Evolutionary conservation across 1,140 invertebrate species (phyloP).

Genomic region (Phocides pigmalion): DNA sequence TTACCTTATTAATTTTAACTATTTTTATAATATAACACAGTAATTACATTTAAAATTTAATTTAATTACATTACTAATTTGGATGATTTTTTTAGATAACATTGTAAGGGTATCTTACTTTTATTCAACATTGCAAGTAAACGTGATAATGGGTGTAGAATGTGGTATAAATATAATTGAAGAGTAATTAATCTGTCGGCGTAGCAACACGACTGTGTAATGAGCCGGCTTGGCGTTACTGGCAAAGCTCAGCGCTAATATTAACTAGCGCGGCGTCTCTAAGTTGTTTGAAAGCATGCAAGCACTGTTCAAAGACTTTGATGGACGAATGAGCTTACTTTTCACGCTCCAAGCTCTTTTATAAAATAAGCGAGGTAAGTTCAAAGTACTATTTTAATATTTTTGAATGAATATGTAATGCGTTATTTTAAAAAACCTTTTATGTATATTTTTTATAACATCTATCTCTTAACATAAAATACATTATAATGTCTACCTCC

Average conservation of each 20-base stretch:
- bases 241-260: constrained; percentile 6
- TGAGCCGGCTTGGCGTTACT: neutral
- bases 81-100: too few relatives aligned
- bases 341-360: constrained; percentile 1
- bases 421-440: neutral
- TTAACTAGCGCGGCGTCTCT: constrained; percentile 11
- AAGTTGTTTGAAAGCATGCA: constrained; percentile 8
- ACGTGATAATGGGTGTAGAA: neutral
- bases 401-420: too few relatives aligned
- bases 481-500: too few relatives aligned
- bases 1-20: too few relatives aligned
- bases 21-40: too few relatives aligned
- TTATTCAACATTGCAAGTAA: neutral
- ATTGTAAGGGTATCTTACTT: too few relatives aligned
- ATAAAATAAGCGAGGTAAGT: neutral
- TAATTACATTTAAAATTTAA: too few relatives aligned
- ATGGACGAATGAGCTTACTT: constrained; percentile 12
- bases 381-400: too few relatives aligned
- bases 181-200: constrained; percentile 64
- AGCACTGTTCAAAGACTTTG: constrained; percentile 19
- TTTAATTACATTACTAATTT: too few relatives aligned
- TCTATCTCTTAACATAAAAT: too few relatives aligned
- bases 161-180: constrained; percentile 45
- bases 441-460: too few relatives aligned
- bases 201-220: constrained; percentile 42